Percentiles rank a stretch among this genome's conserved stretches.
Conservation (phyloP, 2,888 invertebrate species). For the Boloria selene region DNA sequence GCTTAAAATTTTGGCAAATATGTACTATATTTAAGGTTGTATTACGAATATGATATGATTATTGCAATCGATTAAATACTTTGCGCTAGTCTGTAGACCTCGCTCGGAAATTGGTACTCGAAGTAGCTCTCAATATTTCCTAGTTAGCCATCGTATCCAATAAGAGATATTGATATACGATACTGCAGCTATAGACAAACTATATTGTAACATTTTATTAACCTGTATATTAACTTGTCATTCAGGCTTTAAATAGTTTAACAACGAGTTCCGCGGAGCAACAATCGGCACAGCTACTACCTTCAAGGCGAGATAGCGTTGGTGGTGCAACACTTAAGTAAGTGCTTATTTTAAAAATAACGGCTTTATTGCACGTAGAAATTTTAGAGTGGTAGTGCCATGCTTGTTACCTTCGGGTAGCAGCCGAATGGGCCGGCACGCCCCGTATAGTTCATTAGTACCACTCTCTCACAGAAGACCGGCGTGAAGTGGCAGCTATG, state of each 20-base stretch:
- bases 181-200: not conserved
- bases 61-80: not conserved
- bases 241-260: conserved; percentile 90
- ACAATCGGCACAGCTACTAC: conserved; percentile 82
- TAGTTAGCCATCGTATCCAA: too few species aligned
- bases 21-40: too few species aligned
- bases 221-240: conserved; percentile 27
- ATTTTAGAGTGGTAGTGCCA: too few species aligned
- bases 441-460: too few species aligned
- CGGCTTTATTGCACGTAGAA: too few species aligned
- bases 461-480: too few species aligned
- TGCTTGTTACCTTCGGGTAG: too few species aligned
- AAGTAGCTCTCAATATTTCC: not conserved
- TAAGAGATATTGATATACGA: not conserved
- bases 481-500: too few species aligned
- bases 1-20: conserved; percentile 13
- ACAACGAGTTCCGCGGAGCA: conserved; percentile 84
- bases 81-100: conserved; percentile 6
- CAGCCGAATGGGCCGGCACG: too few species aligned
- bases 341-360: conserved; percentile 42
- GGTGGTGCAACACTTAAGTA: conserved; percentile 83
- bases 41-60: not conserved
- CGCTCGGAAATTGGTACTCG: not conserved
- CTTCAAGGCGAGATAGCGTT: conserved; percentile 85
- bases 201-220: not conserved